These are phyloP conservation scores for Chrysemys picta DNA, from an alignment of 2,113 vertebrate genomes.

Conservation along the genomic window DNA sequence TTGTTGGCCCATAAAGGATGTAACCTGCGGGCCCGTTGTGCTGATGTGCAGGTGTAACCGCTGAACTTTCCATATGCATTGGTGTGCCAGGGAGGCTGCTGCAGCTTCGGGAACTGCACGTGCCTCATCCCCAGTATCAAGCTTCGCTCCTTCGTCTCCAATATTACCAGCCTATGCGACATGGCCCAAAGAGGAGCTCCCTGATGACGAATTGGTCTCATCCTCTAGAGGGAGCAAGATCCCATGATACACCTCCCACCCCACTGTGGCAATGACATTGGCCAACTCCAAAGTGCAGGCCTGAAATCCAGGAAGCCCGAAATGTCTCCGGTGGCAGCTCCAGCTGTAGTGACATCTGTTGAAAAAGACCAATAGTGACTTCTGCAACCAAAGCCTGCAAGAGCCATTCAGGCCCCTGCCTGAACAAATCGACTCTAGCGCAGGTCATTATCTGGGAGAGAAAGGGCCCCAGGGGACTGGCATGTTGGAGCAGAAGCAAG, in stretches of 20 bases:
- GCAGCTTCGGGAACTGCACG: neutral
- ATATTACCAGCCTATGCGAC: neutral
- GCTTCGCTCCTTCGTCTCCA: neutral
- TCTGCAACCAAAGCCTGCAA: neutral
- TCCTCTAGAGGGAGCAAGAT: neutral
- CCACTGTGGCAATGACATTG: neutral
- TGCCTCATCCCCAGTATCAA: neutral
- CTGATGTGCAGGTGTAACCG: neutral
- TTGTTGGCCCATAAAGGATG: neutral
- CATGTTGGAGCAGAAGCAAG: neutral
- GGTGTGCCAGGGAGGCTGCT: neutral
- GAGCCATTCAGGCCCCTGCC: neutral
- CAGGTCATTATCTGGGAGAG: neutral
- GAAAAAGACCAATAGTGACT: neutral
- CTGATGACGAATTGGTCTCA: rapidly evolving
- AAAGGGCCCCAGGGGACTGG: neutral
- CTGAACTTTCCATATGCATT: neutral
- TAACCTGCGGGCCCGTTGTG: neutral
- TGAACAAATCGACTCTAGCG: neutral
- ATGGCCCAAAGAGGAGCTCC: neutral
- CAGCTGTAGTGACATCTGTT: neutral
- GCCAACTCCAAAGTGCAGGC: rapidly evolving
- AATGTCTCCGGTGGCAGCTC: neutral
- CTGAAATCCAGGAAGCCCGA: rapidly evolving
- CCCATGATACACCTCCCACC: neutral